Evolutionary conservation across 2,797 vertebrate genomes (phyloP).

Genomic region (Molossus molossus): DNA sequence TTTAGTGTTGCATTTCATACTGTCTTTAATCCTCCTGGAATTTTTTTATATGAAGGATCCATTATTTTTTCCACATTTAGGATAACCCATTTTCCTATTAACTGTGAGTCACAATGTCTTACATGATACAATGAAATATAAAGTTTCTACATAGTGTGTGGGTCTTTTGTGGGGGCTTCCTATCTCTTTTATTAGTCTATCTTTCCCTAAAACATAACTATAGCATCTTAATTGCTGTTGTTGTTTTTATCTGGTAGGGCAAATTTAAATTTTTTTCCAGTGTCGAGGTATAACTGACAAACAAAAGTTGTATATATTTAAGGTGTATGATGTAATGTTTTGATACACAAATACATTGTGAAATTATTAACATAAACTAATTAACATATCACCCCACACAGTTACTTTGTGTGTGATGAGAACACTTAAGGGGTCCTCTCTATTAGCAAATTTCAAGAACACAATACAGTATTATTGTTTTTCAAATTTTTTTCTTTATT

Average conservation of each 20-base stretch:
- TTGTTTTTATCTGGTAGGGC: not conserved
- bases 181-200: not conserved
- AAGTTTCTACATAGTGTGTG: not conserved
- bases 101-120: not conserved
- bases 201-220: not conserved
- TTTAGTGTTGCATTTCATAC: not conserved
- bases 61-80: not conserved
- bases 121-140: not conserved
- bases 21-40: slow-evolving; percentile 21
- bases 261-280: slow-evolving; percentile 39
- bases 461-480: not conserved
- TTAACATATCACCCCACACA: not conserved
- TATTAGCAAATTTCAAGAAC: not conserved
- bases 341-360: not conserved
- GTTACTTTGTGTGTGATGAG: not conserved
- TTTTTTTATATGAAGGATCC: not conserved
- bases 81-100: not conserved
- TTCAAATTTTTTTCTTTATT: no score
- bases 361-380: not conserved
- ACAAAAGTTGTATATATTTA: not conserved
- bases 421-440: not conserved
- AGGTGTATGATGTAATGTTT: not conserved
- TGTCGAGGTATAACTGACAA: slow-evolving; percentile 8
- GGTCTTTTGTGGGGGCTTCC: not conserved
- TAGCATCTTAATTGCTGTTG: not conserved